Conservation (phyloP, 2,113 vertebrate species). For the Aleadryas rufinucha region DNA sequence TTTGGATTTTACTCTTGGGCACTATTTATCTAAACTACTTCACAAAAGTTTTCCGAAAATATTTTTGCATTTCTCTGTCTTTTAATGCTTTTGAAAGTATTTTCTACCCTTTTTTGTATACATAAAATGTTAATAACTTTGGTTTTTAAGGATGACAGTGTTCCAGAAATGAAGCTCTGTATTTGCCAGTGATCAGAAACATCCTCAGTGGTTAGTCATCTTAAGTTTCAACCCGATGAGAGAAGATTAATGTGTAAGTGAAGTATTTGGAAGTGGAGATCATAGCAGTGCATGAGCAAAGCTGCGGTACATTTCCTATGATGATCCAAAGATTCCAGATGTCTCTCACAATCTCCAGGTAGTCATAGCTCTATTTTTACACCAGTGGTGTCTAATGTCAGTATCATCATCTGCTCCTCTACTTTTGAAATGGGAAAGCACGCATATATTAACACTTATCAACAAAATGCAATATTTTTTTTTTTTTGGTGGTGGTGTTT, state of each 20-base stretch:
- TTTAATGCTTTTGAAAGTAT: not conserved
- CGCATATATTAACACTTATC: not conserved
- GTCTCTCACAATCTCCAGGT: not conserved
- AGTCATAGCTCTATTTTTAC: not conserved
- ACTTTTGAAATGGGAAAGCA: not conserved
- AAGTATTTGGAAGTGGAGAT: not conserved
- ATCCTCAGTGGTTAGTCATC: not conserved
- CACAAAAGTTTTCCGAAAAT: not conserved
- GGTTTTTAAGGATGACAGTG: not conserved
- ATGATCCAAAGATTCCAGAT: not conserved
- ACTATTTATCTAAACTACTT: not conserved
- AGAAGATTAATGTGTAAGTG: not conserved
- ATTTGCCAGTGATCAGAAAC: not conserved
- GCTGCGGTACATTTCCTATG: not conserved
- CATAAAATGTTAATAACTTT: not conserved
- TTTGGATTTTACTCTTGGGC: not conserved
- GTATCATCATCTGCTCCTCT: not conserved
- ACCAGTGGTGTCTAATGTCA: not conserved
- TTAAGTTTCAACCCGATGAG: not conserved
- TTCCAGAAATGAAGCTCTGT: not conserved
- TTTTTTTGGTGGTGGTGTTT: fast-evolving
- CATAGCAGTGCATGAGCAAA: not conserved
- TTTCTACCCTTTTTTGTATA: not conserved
- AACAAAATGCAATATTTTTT: not conserved
- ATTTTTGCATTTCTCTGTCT: not conserved